Evolutionary conservation across 2,113 vertebrate species (phyloP), one percentile per base, ranked within the genome.

Genomic region (Hippocampus mohnikei): DNA sequence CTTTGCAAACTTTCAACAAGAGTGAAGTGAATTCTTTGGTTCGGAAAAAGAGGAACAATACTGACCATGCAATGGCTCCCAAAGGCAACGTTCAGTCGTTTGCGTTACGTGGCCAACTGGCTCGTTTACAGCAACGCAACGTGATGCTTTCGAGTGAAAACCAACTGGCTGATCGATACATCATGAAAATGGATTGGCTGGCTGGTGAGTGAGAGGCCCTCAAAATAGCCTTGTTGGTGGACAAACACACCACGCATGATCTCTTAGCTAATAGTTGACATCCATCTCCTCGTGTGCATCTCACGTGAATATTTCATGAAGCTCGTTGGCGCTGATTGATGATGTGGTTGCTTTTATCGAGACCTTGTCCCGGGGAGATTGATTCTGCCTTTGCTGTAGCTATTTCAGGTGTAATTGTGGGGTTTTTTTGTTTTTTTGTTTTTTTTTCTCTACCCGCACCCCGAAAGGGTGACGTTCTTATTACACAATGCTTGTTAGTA

Each of bases 151-250:
- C 8, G 5, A 46, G 15, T 16, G 27, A 65, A 65, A 27, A 46
- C 12, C 23, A 9, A 48, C 3, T 25, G 63, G 16, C 63, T 58
- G 65, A 77, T 81, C 71, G 75, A 65, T 65, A 74, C 62, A 59
- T 77, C 59, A 50, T 76, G 63, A 77, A 80, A 77, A 77, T 71
- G 80, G 41, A 81, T 29, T 44, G 52, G 61, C 10, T 73, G 66
- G 56, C 50, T 11, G 1, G 16, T 46, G 18, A 15, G 46, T 23
- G 18, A 48, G 73, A 0, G 21, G 15, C 25, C 33, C 46, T 76
- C 52, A 74, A 82, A 40, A 62, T 52, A 58, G 52, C 44, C 25
- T 37, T 20, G 44, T 61, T 60, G 41, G 46, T 65, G 70, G 62
- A 69, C 67, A 66, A 60, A 75, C 46, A 65, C 27, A n/a, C 23